A percentile compares a stretch with the other conserved stretches of the same genome.
phyloP scores from a whole-genome alignment of 2,113 vertebrate genomes.

The Steatornis caripensis region DNA sequence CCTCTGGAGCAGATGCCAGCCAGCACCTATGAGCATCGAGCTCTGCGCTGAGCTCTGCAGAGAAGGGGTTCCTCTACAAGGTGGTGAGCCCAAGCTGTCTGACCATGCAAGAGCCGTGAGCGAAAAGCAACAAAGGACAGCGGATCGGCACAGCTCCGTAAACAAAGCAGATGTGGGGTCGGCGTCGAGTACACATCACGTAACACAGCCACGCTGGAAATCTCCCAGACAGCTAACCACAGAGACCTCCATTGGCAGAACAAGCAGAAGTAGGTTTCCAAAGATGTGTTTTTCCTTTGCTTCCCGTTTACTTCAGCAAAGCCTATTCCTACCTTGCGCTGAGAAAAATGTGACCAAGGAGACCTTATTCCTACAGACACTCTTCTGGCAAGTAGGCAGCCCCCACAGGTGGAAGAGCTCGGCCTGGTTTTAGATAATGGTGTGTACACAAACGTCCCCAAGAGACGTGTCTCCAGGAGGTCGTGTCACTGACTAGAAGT shows the following conservation, averaged over 20 bases:
- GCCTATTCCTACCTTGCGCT: not conserved
- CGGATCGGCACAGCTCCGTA: not conserved
- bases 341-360: not conserved
- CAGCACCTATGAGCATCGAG: fast-evolving
- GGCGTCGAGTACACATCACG: not conserved
- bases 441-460: not conserved
- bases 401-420: not conserved
- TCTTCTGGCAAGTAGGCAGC: not conserved
- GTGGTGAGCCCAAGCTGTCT: fast-evolving
- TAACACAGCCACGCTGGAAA: not conserved
- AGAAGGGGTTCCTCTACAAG: not conserved
- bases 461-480: not conserved
- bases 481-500: fast-evolving
- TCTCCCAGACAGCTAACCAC: not conserved
- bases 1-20: not conserved
- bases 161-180: not conserved
- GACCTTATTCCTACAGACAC: not conserved
- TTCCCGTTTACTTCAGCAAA: not conserved
- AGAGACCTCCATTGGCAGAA: not conserved
- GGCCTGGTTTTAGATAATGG: not conserved
- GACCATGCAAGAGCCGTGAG: fast-evolving
- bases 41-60: not conserved
- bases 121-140: not conserved
- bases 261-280: not conserved
- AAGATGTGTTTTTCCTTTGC: not conserved